phyloP scores from a whole-genome alignment of 2,113 vertebrate species.

The Cephalopholis sonnerati region DNA sequence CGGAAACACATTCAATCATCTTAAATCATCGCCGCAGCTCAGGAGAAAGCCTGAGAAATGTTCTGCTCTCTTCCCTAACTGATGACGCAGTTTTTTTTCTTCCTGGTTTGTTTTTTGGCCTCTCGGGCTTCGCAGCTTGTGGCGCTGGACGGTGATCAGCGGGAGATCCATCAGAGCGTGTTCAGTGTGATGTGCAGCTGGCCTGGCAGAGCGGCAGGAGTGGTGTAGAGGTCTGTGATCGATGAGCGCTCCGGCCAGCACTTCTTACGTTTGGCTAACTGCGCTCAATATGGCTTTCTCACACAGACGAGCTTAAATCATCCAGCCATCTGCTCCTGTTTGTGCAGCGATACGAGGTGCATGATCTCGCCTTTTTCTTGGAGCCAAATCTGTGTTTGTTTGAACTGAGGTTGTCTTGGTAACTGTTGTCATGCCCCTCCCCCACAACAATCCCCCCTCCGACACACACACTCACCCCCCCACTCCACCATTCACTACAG shows the following conservation, averaged over 20 bases:
- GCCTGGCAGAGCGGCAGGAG: neutral
- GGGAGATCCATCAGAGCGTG: constrained; percentile 43
- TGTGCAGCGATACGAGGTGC: constrained; percentile 45
- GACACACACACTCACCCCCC: no score
- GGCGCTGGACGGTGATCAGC: constrained; percentile 50
- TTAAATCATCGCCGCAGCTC: neutral
- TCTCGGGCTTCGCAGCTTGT: constrained; percentile 25
- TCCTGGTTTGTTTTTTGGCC: neutral
- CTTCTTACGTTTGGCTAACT: constrained; percentile 40
- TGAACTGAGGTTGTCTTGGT: constrained; percentile 80
- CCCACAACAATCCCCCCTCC: no score
- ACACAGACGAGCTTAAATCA: constrained; percentile 29
- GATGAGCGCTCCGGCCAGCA: constrained; percentile 3
- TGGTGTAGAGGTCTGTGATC: constrained; percentile 39
- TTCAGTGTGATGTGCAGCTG: constrained; percentile 41
- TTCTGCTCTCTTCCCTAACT: constrained; percentile 32
- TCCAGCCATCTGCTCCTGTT: constrained; percentile 47
- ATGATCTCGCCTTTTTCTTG: constrained; percentile 43
- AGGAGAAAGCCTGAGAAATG: neutral
- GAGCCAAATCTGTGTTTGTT: constrained; percentile 78
- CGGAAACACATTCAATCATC: constrained; percentile 37
- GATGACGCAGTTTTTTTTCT: constrained; percentile 37
- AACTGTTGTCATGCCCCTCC: constrained; percentile 80
- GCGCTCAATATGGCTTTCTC: constrained; percentile 22
- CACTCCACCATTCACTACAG: constrained; percentile 14